phyloP scores from a whole-genome alignment of 2,797 vertebrate genomes.

The Eupleurogrammus muticus region DNA sequence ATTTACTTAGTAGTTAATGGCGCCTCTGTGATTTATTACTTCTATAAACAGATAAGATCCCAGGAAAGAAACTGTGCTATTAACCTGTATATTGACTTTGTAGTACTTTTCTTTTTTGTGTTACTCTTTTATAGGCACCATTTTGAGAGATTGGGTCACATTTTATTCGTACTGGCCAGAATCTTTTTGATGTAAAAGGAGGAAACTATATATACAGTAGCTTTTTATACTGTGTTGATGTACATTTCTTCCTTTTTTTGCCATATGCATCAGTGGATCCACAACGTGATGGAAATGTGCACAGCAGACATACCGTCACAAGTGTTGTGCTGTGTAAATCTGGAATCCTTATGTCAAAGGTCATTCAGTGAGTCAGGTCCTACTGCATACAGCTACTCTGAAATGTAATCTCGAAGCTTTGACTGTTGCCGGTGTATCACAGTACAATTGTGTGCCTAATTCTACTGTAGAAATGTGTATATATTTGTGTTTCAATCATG shows the following conservation, averaged over 20 bases:
- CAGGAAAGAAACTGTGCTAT: constrained; percentile 28
- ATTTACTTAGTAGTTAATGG: constrained; percentile 28
- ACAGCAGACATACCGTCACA: constrained; percentile 1
- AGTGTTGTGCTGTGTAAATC: constrained; percentile 25
- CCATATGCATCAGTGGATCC: constrained; percentile 8
- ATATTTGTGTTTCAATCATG: constrained; percentile 36
- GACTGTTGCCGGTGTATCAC: constrained; percentile 49
- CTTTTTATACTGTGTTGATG: constrained; percentile 68
- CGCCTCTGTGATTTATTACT: constrained; percentile 46
- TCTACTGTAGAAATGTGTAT: constrained; percentile 52
- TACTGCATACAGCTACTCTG: constrained; percentile 29
- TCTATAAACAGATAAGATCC: constrained; percentile 28
- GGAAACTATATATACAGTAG: constrained; percentile 1
- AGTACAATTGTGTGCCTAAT: constrained; percentile 59
- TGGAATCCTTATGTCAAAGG: constrained; percentile 38
- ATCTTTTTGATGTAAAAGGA: constrained; percentile 37
- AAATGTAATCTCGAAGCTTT: constrained; percentile 39
- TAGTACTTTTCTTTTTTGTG: constrained; percentile 34
- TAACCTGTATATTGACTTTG: constrained; percentile 17
- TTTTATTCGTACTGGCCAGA: constrained; percentile 55
- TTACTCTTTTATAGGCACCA: constrained; percentile 60
- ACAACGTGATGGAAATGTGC: constrained; percentile 12
- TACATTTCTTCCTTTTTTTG: constrained; percentile 36
- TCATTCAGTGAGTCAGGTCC: constrained; percentile 38
- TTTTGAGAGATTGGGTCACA: constrained; percentile 44